Conservation (phyloP, 35 echinoderm and acorn worm genomes). For the Lytechinus variegatus region DNA sequence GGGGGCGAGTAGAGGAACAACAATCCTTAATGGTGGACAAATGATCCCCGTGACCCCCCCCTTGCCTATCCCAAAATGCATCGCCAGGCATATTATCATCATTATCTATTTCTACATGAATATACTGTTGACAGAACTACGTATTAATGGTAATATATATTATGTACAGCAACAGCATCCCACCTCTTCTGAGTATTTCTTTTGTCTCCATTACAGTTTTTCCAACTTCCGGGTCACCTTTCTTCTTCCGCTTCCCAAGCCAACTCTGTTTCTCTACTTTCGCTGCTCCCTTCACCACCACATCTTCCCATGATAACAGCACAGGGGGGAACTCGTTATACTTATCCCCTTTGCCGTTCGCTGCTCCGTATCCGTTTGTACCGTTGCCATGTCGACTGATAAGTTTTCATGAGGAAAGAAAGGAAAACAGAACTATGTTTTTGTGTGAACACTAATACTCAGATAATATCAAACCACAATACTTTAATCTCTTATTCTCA, state of each 20-base stretch:
- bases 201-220: neutral
- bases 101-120: neutral
- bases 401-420: too few species aligned
- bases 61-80: neutral
- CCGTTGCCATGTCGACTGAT: neutral
- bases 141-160: too few species aligned
- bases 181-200: conserved; percentile 30
- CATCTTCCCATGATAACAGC: conserved; percentile 22
- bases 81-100: neutral
- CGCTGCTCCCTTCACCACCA: conserved; percentile 39
- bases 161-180: too few species aligned
- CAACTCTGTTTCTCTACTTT: conserved; percentile 22
- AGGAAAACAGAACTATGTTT: too few species aligned
- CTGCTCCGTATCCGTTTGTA: conserved; percentile 23
- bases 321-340: conserved; percentile 38
- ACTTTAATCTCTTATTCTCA: too few species aligned
- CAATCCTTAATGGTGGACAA: neutral
- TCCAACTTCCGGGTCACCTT: neutral
- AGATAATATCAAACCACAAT: too few species aligned
- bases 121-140: too few species aligned
- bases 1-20: too few species aligned
- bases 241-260: neutral
- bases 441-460: too few species aligned
- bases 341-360: neutral
- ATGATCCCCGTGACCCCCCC: neutral